Evolutionary conservation across 2,797 vertebrate genomes (phyloP), one percentile per base, ranked within the genome.

Genomic region (Pipistrellus nathusii): DNA sequence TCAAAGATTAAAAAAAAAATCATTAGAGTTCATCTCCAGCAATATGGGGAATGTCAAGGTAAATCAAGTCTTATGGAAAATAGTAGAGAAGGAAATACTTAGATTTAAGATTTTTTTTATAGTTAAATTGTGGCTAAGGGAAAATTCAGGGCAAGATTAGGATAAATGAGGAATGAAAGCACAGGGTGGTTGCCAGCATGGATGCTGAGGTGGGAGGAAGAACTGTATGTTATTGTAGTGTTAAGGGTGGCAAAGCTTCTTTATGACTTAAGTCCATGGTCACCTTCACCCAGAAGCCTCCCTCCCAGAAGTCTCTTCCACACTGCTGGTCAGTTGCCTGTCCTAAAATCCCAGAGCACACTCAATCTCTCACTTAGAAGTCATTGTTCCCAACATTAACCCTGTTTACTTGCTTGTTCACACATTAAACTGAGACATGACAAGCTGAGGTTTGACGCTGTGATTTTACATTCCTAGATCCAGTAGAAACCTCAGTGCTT

Each of bases 61-160:
- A 77, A 85, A 88, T 32, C 38, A 23, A 75, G 14, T 88, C 21
- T 87, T 21, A 66, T 57, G 17, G 11, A 27, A 85, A 93, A 89
- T 15, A 1, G 8, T 55, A 32, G 12, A 83, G 13, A 5, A 84
- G 9, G 21, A 85, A 23, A 20, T 86, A 27, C 30, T 81, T 23
- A 62, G 5, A 27, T n/a, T 84, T 92, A 88, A 75, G 32, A 48
- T 21, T 55, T 46, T 81, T 44, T 44, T 25, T 59, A 32, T 76
- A 57, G 2, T 71, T 44, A 51, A 88, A 59, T 48, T 55, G 72
- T 23, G 5, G 64, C 14, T 35, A 88, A 80, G 62, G 55, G 66
- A 66, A 82, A 86, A 77, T 48, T 68, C 46, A 82, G 1, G 6
- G 18, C 48, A 46, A n/a, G 48, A 69, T 85, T 62, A 23, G 1